Conservation (phyloP, 2,888 invertebrate genomes). For the Eupithecia tripunctaria region DNA sequence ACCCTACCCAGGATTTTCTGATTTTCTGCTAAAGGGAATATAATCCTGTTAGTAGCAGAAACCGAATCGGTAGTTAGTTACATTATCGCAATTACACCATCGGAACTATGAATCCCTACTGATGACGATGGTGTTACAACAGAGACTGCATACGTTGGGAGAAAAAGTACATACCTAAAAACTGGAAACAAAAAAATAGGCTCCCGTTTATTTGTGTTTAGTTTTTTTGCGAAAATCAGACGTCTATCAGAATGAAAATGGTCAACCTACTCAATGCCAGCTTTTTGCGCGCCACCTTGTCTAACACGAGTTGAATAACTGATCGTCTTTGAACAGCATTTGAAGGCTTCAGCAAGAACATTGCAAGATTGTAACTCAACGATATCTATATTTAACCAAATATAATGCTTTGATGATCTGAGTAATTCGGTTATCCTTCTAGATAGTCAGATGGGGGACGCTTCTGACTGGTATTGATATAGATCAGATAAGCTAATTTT, state of each 20-base stretch:
- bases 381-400: constrained; percentile 47
- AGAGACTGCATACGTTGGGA: not conserved
- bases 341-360: constrained; percentile 62
- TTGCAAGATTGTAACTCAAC: constrained; percentile 38
- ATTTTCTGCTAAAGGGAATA: not conserved
- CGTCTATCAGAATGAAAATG: constrained; percentile 18
- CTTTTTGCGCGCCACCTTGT: constrained; percentile 77
- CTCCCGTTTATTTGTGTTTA: not conserved
- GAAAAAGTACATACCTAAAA: not conserved
- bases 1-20: not conserved
- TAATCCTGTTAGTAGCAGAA: not conserved
- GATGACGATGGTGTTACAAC: not conserved
- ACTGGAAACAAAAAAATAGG: not conserved
- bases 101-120: not conserved
- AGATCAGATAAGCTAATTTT: too few species aligned
- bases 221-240: not conserved
- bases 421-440: constrained; percentile 1
- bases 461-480: too few species aligned
- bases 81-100: not conserved
- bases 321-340: constrained; percentile 65
- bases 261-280: constrained; percentile 52
- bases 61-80: not conserved
- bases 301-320: constrained; percentile 79
- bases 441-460: not conserved
- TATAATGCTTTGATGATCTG: constrained; percentile 39